Evolutionary conservation across 1,140 invertebrate genomes (phyloP).

Genomic region (Drosophila sechellia): DNA sequence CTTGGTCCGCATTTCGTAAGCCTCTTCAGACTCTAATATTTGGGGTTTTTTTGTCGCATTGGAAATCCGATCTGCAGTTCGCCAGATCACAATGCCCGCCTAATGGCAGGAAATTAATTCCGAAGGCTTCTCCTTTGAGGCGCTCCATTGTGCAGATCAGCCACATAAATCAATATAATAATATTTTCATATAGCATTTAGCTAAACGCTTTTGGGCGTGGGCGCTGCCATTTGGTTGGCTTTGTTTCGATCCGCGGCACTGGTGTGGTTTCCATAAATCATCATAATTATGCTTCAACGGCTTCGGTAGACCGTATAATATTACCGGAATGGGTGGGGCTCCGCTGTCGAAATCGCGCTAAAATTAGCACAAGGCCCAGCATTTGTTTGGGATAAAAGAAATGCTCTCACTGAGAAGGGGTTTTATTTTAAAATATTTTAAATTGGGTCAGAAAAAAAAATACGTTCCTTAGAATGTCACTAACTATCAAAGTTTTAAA

Average conservation of each 20-base stretch:
- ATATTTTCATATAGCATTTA: constrained; percentile 69
- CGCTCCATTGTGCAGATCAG: constrained; percentile 62
- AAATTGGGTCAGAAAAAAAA: too few relatives aligned
- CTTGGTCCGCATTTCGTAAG: constrained; percentile 28
- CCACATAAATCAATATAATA: constrained; percentile 72
- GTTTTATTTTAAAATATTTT: neutral
- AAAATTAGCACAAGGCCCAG: constrained; percentile 38
- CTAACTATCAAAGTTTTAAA: neutral
- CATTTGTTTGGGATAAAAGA: constrained; percentile 10
- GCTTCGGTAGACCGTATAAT: constrained; percentile 55
- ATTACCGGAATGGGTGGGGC: constrained; percentile 53
- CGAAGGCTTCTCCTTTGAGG: constrained; percentile 57
- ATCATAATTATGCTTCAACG: constrained; percentile 70
- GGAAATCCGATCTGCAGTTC: constrained; percentile 63
- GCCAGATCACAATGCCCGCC: constrained; percentile 64
- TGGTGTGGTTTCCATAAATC: constrained; percentile 61
- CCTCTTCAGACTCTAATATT: constrained; percentile 21
- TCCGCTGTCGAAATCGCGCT: constrained; percentile 34
- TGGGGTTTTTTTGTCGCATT: constrained; percentile 3
- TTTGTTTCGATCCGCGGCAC: constrained; percentile 44
- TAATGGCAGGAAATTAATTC: constrained; percentile 75
- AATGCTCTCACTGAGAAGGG: neutral
- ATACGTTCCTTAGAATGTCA: neutral
- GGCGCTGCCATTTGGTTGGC: constrained; percentile 48
- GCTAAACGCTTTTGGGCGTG: constrained; percentile 70